These are phyloP conservation scores for Stenodera caucasica DNA, from an alignment of 2,888 invertebrate species.

Conservation along the genomic window DNA sequence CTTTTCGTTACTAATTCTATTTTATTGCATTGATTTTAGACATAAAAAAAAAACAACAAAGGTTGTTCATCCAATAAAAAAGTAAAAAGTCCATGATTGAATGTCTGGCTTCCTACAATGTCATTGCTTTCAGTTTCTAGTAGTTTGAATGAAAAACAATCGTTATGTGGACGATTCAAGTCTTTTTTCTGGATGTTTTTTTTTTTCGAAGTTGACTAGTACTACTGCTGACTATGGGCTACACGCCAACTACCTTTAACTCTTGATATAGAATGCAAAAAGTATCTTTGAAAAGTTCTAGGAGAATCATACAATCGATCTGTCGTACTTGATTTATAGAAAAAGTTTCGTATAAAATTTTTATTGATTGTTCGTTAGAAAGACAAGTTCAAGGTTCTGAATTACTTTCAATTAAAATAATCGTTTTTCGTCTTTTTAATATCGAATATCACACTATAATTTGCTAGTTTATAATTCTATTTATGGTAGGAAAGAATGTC, in stretches of 20 bases:
- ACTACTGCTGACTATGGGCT: neutral
- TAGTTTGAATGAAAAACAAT: neutral
- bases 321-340: neutral
- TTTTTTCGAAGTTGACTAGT: no score
- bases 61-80: neutral
- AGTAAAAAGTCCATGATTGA: neutral
- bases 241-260: neutral
- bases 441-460: neutral
- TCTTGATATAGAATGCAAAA: neutral
- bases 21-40: neutral
- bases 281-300: neutral
- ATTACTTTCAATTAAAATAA: neutral
- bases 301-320: neutral
- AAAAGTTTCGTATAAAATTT: neutral
- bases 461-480: neutral
- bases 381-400: constrained; percentile 2
- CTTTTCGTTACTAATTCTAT: neutral
- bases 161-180: neutral
- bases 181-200: neutral
- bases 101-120: neutral
- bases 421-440: no score
- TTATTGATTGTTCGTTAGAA: neutral
- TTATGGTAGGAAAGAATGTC: neutral
- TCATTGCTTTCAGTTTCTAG: neutral
- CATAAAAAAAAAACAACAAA: neutral